Evolutionary conservation across 1,140 invertebrate species (phyloP).

Genomic region (Heterodera schachtii): DNA sequence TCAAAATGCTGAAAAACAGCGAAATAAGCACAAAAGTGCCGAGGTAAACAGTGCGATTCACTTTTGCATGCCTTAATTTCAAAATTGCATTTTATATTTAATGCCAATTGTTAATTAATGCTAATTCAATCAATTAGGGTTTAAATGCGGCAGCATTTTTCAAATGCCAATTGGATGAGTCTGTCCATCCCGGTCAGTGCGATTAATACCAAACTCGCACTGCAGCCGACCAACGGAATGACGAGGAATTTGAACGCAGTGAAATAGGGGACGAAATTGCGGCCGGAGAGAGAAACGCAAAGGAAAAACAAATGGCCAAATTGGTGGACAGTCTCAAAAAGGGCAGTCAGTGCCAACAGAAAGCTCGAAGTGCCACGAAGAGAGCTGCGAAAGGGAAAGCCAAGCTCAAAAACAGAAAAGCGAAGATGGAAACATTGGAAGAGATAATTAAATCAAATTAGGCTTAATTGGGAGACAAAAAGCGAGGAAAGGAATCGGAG

Average conservation of each 20-base stretch:
- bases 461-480: background rate
- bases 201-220: background rate
- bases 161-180: slow-evolving; percentile 10
- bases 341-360: slow-evolving; percentile 8
- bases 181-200: slow-evolving; percentile 13
- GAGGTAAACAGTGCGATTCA: slow-evolving; percentile 12
- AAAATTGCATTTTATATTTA: too few species aligned
- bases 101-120: too few species aligned
- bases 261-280: slow-evolving; percentile 20
- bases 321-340: slow-evolving; percentile 10
- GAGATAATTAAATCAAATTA: background rate
- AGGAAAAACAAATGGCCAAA: too few species aligned
- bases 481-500: too few species aligned
- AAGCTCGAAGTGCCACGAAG: too few species aligned
- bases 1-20: background rate
- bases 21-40: slow-evolving; percentile 15
- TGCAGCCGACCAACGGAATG: slow-evolving; percentile 16
- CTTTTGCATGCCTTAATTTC: slow-evolving; percentile 16
- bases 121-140: background rate
- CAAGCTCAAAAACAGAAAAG: background rate
- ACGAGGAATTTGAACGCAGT: slow-evolving; percentile 13
- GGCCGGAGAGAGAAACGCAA: background rate
- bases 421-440: background rate
- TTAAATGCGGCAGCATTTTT: background rate
- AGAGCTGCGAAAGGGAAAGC: background rate